Base-by-base conservation (phyloP, 2,113 vertebrate genomes). In the Hyperoodon ampullatus region DNA sequence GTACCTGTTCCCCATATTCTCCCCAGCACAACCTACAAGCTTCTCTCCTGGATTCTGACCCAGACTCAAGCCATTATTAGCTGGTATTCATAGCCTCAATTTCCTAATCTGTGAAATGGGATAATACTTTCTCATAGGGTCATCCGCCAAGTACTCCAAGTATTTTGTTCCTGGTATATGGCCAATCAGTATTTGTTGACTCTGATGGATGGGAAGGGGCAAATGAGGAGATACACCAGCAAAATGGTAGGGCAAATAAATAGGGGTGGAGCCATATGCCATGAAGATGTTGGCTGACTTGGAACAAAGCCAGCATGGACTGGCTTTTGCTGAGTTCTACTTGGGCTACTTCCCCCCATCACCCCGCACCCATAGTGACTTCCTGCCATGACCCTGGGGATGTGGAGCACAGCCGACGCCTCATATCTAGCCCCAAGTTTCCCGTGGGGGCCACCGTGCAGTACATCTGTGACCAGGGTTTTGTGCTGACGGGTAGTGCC, bases 381-480 rank as follows among this genome's bases (percentile, higher is more conserved):
- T 98, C 99, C 15, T 99, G 99, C 88, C 94, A 98, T 21, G 99
- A 99, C 96, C 99, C 99, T 0, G 99, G 99, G 21, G 99, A 98
- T 0, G 99, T 99, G n/a, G 99, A 99, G 26, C 99, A 99, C 98
- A 99, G 99, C 97, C 99, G 99, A 72, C 99, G 99, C 81, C 98
- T 99, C 60, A 98, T 99, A 96, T 99, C 99, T 3, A 99, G 99
- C 18, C 98, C 99, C 1, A 99, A 99, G 90, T 99, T 99, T 97
- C 99, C 98, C 0, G 99, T 99, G 88, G 99, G 99, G 88, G 98
- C 99, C 93, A 99, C 99, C 0, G 99, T 99, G 94, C 99, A 99
- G 97, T 99, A 99, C 44, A 94, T 99, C 96, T 99, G 99, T 1
- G 99, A 99, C 98, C 99, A 99, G 90, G 99, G 99, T 93, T 99